Evolutionary conservation across 2,797 vertebrate genomes (phyloP).

Genomic region (Muscicapa striata): DNA sequence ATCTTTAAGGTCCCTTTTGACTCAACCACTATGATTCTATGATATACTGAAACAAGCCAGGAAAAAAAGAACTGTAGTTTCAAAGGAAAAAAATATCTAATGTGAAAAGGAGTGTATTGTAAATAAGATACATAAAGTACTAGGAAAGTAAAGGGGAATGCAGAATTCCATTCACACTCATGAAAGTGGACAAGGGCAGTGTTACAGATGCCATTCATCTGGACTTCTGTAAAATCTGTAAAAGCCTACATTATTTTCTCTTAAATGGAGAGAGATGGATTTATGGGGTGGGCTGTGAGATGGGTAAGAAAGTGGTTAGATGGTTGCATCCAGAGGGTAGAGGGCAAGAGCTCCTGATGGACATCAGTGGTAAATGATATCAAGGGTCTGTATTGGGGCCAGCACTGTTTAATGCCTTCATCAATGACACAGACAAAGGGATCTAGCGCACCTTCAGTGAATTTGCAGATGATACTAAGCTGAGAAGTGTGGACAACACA

Average conservation of each 20-base stretch:
- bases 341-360: not conserved
- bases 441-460: not conserved
- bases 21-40: not conserved
- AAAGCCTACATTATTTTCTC: not conserved
- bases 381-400: fast-evolving
- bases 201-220: not conserved
- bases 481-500: not conserved
- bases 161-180: not conserved
- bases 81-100: not conserved
- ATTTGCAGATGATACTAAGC: not conserved
- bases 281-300: not conserved
- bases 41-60: not conserved
- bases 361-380: not conserved
- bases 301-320: not conserved
- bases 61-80: not conserved
- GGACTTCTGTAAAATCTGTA: not conserved
- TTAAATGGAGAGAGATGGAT: not conserved
- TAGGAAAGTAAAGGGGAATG: not conserved
- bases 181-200: not conserved
- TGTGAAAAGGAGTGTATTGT: not conserved
- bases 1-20: not conserved
- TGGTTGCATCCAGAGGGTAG: not conserved
- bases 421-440: not conserved
- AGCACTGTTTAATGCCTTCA: not conserved
- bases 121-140: not conserved